These are phyloP conservation scores for Druon quercuslanigerum DNA, from an alignment of 1,140 invertebrate genomes.

Conservation along the genomic window DNA sequence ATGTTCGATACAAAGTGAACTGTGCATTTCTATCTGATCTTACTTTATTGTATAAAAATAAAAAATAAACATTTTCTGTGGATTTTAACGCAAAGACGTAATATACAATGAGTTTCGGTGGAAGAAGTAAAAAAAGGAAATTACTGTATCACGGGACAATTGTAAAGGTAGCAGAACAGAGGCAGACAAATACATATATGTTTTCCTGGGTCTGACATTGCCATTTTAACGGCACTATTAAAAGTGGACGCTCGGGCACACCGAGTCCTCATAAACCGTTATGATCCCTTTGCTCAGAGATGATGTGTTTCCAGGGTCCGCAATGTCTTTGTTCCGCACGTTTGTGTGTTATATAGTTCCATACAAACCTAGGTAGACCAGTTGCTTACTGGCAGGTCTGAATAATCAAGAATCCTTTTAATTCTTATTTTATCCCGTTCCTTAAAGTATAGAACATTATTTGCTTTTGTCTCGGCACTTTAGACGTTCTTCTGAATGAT, in stretches of 20 bases:
- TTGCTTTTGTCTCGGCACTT: background rate
- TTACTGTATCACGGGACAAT: slow-evolving; percentile 48
- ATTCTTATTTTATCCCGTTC: slow-evolving; percentile 10
- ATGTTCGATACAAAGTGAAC: background rate
- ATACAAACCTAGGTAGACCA: slow-evolving; percentile 42
- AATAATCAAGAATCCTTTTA: slow-evolving; percentile 54
- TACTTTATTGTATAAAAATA: background rate
- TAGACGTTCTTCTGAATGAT: background rate
- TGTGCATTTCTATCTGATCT: background rate
- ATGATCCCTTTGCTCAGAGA: slow-evolving; percentile 60
- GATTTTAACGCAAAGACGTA: background rate
- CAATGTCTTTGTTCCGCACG: slow-evolving; percentile 62
- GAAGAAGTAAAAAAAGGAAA: slow-evolving; percentile 55
- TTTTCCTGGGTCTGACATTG: slow-evolving; percentile 48
- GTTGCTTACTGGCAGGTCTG: slow-evolving; percentile 49
- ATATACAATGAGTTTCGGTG: slow-evolving; percentile 39
- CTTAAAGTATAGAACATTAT: background rate
- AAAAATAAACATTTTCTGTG: background rate
- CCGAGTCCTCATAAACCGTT: slow-evolving; percentile 62
- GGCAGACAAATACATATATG: slow-evolving; percentile 35
- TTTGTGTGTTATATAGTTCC: slow-evolving; percentile 46
- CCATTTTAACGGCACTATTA: slow-evolving; percentile 67
- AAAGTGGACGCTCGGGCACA: slow-evolving; percentile 59
- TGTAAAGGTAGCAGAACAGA: slow-evolving; percentile 30
- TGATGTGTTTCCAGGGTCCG: slow-evolving; percentile 64